Percentiles rank a stretch among this genome's conserved stretches.
phyloP scores from a whole-genome alignment of 1,140 invertebrate genomes.

The Rhysida immarginata region DNA sequence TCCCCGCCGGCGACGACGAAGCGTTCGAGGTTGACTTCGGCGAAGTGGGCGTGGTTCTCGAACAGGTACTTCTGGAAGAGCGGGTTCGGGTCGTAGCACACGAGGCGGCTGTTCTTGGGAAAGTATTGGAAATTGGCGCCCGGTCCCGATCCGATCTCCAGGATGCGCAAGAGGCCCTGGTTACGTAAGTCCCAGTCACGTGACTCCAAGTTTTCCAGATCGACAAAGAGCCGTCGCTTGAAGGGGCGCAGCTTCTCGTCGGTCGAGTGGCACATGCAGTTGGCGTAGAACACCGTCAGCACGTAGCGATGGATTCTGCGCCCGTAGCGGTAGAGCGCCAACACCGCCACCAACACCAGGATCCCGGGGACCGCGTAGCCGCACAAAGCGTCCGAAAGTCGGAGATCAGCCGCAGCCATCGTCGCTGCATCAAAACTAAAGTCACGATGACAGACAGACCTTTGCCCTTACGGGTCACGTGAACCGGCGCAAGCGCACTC shows the following conservation, averaged over 20 bases:
- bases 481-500: too few species aligned
- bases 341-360: too few species aligned
- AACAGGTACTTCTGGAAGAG: constrained; percentile 21
- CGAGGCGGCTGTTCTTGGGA: constrained; percentile 22
- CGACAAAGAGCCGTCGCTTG: neutral
- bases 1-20: constrained; percentile 20
- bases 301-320: too few species aligned
- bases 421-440: too few species aligned
- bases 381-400: too few species aligned
- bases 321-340: too few species aligned
- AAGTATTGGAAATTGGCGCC: constrained; percentile 25
- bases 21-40: constrained; percentile 21
- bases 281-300: too few species aligned
- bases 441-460: too few species aligned
- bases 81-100: constrained; percentile 23
- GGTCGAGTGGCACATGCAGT: neutral
- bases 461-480: too few species aligned
- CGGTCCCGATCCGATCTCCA: constrained; percentile 20
- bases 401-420: too few species aligned
- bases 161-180: constrained; percentile 12
- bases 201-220: neutral
- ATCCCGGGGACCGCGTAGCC: too few species aligned
- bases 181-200: neutral
- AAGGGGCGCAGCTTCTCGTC: neutral
- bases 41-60: constrained; percentile 18